A percentile compares a stretch with the other conserved stretches of the same genome.
These are phyloP conservation scores for Tetragonisca angustula DNA, from an alignment of 2,888 invertebrate species.

Conservation along the genomic window DNA sequence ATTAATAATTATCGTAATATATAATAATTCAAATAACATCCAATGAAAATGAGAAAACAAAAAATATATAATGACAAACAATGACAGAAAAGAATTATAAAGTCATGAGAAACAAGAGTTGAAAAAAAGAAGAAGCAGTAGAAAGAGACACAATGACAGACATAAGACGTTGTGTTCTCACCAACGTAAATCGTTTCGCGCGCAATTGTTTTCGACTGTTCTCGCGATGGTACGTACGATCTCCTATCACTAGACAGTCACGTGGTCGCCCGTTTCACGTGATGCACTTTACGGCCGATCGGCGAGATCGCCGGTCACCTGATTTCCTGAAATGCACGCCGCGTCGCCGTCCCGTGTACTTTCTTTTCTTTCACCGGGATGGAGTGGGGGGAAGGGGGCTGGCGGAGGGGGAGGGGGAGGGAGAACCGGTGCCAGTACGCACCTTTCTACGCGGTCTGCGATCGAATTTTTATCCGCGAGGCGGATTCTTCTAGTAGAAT, in stretches of 20 bases:
- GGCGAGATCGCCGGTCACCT: conserved; percentile 30
- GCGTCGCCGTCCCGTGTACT: conserved; percentile 37
- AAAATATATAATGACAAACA: too few relatives aligned
- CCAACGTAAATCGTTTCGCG: not conserved
- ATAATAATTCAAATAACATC: too few relatives aligned
- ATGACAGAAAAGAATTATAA: too few relatives aligned
- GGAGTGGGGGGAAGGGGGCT: too few relatives aligned
- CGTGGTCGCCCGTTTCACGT: not conserved
- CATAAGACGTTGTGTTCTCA: not conserved
- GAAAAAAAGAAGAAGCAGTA: too few relatives aligned
- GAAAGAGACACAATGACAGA: too few relatives aligned
- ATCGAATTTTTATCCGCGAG: conserved; percentile 8
- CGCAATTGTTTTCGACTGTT: not conserved
- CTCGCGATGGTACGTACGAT: not conserved
- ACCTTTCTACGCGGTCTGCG: conserved; percentile 35
- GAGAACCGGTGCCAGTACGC: conserved; percentile 8
- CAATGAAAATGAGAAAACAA: too few relatives aligned
- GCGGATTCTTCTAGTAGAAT: not conserved
- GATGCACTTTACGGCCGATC: not conserved
- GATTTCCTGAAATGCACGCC: conserved; percentile 53
- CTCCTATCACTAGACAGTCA: not conserved
- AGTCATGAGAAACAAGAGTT: too few relatives aligned
- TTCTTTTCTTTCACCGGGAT: conserved; percentile 59
- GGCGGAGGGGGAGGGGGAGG: not conserved
- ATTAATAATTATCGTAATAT: too few relatives aligned